These are phyloP conservation scores for Ceratina japonica DNA, from an alignment of 1,140 invertebrate genomes.

Conservation along the genomic window DNA sequence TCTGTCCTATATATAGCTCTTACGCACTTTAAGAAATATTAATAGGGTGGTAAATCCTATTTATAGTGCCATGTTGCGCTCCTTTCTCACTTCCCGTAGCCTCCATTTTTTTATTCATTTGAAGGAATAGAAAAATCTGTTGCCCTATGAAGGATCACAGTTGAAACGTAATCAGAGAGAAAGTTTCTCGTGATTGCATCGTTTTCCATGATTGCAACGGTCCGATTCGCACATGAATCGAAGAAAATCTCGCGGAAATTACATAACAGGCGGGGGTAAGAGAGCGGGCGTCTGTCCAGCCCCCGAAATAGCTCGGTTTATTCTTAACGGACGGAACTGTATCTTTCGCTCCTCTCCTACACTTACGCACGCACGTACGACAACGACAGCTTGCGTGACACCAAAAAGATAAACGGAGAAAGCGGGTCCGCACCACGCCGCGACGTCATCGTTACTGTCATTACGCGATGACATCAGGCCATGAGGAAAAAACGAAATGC, in stretches of 20 bases:
- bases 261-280: conserved; percentile 71
- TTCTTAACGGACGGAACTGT: conserved; percentile 73
- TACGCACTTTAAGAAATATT: background rate
- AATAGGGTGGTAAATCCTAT: background rate
- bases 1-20: no score
- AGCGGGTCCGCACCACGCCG: background rate
- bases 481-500: background rate
- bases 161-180: no score
- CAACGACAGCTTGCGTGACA: conserved; percentile 25
- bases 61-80: background rate
- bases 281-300: conserved; percentile 76
- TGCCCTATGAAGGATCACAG: no score
- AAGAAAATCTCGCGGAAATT: conserved; percentile 71
- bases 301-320: conserved; percentile 77
- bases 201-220: conserved; percentile 11
- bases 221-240: conserved; percentile 55
- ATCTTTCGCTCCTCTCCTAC: conserved; percentile 70
- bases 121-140: no score
- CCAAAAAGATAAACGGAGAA: conserved; percentile 42
- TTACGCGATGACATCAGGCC: conserved; percentile 27
- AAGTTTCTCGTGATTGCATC: background rate
- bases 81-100: background rate
- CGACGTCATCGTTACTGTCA: conserved; percentile 34
- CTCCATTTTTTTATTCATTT: background rate
- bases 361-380: conserved; percentile 53